phyloP scores from a whole-genome alignment of 2,113 vertebrate species.

The Ursus arctos region DNA sequence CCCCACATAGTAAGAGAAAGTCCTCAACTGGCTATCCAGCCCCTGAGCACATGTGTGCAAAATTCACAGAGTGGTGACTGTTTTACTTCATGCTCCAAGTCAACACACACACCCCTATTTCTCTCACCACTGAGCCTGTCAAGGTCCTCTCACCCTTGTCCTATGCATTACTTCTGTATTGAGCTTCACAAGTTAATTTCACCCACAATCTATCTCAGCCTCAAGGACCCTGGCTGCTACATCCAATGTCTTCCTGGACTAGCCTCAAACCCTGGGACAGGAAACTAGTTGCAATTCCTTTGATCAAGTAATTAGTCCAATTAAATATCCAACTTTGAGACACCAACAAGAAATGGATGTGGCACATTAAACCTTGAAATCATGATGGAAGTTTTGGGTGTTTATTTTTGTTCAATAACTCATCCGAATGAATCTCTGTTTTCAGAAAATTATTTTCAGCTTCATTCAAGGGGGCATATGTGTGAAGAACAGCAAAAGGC shows the following conservation, averaged over 20 bases:
- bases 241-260: neutral
- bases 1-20: neutral
- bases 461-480: neutral
- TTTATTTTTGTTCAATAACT: neutral
- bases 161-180: neutral
- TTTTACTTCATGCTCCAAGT: neutral
- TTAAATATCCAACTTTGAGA: neutral
- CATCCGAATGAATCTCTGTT: neutral
- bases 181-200: neutral
- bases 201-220: neutral
- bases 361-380: neutral
- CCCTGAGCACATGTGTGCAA: neutral
- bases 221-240: neutral
- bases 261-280: neutral
- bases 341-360: neutral
- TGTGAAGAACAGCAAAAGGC: neutral
- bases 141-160: neutral
- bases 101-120: accelerated
- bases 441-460: neutral
- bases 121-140: neutral
- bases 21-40: neutral
- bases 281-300: neutral
- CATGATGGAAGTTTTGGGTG: neutral
- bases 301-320: neutral
- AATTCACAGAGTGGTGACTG: neutral